A percentile compares a stretch with the other conserved stretches of the same genome.
These are phyloP conservation scores for Hippocampus zosterae DNA, from an alignment of 2,113 vertebrate genomes.

Conservation along the genomic window DNA sequence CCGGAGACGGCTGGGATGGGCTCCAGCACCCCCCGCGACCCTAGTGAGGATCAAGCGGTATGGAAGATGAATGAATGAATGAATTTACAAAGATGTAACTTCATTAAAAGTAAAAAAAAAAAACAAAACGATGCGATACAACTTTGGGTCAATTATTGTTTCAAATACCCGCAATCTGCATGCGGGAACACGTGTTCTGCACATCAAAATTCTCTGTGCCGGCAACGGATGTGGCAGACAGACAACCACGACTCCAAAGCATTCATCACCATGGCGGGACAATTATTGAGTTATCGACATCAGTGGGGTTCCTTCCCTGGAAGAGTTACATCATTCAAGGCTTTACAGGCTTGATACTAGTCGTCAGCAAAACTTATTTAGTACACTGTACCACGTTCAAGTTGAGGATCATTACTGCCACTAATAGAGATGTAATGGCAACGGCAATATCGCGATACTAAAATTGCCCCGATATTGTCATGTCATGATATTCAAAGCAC, in stretches of 20 bases:
- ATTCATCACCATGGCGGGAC: not conserved
- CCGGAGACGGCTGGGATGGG: no score
- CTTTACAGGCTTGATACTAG: slow-evolving; percentile 40
- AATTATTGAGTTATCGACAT: not conserved
- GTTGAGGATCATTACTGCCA: not conserved
- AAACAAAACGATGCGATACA: not conserved
- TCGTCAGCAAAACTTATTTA: slow-evolving; percentile 6
- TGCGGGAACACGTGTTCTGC: not conserved
- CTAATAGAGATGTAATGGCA: no score
- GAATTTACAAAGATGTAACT: not conserved
- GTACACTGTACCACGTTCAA: not conserved
- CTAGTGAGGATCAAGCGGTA: no score
- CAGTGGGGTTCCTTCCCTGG: not conserved
- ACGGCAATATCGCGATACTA: no score
- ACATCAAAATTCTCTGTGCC: not conserved
- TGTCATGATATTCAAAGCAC: no score
- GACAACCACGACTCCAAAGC: not conserved
- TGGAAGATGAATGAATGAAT: no score
- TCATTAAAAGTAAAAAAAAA: not conserved
- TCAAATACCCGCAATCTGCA: not conserved
- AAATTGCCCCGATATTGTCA: no score
- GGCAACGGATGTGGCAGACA: not conserved
- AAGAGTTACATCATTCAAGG: slow-evolving; percentile 32
- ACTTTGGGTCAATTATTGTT: not conserved
- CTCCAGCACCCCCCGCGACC: no score